Evolutionary conservation across 2,797 vertebrate genomes (phyloP).

Genomic region (Sebastes trivittatus): DNA sequence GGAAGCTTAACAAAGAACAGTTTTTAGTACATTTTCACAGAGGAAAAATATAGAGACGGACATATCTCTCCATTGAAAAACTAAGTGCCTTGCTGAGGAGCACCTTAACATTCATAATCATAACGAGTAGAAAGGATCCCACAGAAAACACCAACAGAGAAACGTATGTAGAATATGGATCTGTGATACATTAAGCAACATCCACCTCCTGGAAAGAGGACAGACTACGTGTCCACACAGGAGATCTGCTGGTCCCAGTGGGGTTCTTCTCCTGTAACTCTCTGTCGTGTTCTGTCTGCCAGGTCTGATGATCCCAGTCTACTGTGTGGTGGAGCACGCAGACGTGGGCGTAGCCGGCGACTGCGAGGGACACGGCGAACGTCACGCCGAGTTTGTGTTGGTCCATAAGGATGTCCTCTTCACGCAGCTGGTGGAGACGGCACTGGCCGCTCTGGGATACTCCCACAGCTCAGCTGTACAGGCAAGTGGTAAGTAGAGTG

Average conservation of each 20-base stretch:
- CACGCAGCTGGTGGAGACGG: conserved; percentile 96
- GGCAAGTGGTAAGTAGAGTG: conserved; percentile 87
- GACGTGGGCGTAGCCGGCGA: conserved; percentile 84
- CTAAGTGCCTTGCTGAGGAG: background rate
- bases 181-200: background rate
- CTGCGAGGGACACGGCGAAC: conserved; percentile 85
- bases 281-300: background rate
- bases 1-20: background rate
- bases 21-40: background rate
- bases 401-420: conserved; percentile 96
- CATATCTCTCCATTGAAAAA: background rate
- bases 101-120: too few relatives aligned
- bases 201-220: background rate
- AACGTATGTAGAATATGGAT: background rate
- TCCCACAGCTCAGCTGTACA: conserved; percentile 94
- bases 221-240: background rate
- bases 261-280: background rate
- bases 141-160: too few relatives aligned
- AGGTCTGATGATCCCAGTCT: conserved; percentile 98
- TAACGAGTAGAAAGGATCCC: too few relatives aligned
- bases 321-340: conserved; percentile 95
- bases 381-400: conserved; percentile 95
- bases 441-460: conserved; percentile 94
- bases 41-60: background rate
- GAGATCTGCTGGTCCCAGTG: background rate